Base-by-base conservation (phyloP, 2,113 vertebrate genomes). In the Aegypius monachus region DNA sequence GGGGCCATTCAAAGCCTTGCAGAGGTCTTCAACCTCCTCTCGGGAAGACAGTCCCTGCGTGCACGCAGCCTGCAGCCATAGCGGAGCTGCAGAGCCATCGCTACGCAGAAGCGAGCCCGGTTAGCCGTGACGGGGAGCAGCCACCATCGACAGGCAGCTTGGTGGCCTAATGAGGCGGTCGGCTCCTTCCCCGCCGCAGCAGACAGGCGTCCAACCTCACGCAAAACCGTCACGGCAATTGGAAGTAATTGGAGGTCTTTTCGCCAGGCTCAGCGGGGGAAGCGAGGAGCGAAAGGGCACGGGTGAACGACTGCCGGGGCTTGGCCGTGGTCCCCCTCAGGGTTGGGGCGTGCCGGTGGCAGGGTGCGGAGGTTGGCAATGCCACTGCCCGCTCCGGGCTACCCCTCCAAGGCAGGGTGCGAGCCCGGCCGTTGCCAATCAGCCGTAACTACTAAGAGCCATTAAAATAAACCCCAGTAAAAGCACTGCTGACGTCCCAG, bases 271-370 rank as follows among this genome's bases (percentile, higher is more conserved):
- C 88, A 96, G 91, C 91, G 32, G 91, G 93, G 58, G 77, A 29
- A 80, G 40, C 58, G 31, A 80, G 52, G 75, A 90, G 55, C 0
- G 10, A 90, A 88, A 86, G 91, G 45, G 36, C 75, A 70, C 0
- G 0, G 32, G 21, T 11, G 31, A 70, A 21, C 0, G 3, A 59
- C 53, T 48, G 86, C 40, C 8, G 3, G 36, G 47, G 70, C 47
- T 70, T 3, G 0, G 70, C 32, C 1, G 1, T 0, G 0, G 34
- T 56, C 34, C 31, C 31, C 74, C 34, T 72, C 1, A 0, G 22
- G 45, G 21, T 48, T 2, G 1, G 56, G 55, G 0, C 5, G 2
- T 0, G 2, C 63, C 40, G 59, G 55, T 66, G 81, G 68, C 45
- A 84, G 42, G 32, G 50, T 7, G 52, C 23, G 52, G 79, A 81